Evolutionary conservation across 2,797 vertebrate genomes (phyloP), one percentile per base, ranked within the genome.

Genomic region (Leptodactylus fallax): DNA sequence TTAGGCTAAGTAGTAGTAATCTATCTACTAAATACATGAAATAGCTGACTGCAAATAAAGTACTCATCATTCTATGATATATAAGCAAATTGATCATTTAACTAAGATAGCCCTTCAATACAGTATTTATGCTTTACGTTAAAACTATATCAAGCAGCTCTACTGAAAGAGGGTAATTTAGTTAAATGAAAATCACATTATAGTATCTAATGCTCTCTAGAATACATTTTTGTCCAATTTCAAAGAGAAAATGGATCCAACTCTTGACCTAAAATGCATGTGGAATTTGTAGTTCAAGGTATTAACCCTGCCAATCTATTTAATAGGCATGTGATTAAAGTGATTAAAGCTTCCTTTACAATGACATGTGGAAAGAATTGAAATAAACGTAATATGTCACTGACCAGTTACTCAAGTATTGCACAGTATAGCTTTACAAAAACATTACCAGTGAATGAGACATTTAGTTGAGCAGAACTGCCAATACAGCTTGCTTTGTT

Each of bases 261-360:
- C 47, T 93, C 21, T 81, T 92, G 89, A 89, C 92, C 88, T 65
- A 85, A 91, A 88, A 92, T 93, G 91, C 82, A 90, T 86, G 65
- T 0, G 55, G 82, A 90, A 85, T 91, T 91, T 25, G 3, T 58
- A 91, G 55, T 83, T 89, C 89, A 69, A 87, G 90, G 79, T 89
- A 90, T 53, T 93, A 92, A 93, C 91, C 92, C 91, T 93, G 88
- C 89, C 89, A 91, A 91, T 79, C 60, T 58, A 82, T 78, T 90
- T 90, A 45, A 90, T 88, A 91, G 88, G 90, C 90, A 87, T 36
- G 49, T 67, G 47, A 77, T 76, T 76, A 76, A 61, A 56, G n/a
- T 71, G 53, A 74, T 58, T 71, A 71, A 74, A 81, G 71, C 16
- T 65, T 49, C 63, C 13, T 81, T 77, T 83, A 21, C 55, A 78